Evolutionary conservation across 2,113 vertebrate genomes (phyloP).

Genomic region (Ranitomeya variabilis): DNA sequence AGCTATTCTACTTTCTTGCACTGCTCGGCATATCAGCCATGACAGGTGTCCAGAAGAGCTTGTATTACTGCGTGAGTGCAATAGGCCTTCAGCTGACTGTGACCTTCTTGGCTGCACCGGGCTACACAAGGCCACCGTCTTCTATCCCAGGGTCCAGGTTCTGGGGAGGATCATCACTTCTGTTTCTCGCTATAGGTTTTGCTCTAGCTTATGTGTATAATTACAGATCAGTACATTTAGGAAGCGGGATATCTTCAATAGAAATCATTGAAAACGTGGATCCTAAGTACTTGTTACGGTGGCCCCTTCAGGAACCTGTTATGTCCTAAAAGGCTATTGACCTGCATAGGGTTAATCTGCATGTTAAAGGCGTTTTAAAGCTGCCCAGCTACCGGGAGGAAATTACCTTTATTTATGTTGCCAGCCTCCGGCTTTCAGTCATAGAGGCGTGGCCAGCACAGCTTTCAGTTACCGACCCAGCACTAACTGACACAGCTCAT

Average conservation of each 20-base stretch:
- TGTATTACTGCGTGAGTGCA: constrained; percentile 14
- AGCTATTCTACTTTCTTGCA: constrained; percentile 16
- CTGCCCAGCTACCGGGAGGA: no score
- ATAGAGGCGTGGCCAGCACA: no score
- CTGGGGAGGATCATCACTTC: neutral
- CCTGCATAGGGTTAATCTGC: no score
- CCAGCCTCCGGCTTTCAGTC: no score
- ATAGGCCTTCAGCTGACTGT: constrained; percentile 31
- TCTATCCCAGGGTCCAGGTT: neutral
- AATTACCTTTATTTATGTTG: no score
- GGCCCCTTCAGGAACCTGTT: no score
- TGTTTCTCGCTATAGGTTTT: neutral
- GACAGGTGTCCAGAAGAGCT: constrained; percentile 41
- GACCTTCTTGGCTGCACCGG: constrained; percentile 38
- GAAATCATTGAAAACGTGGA: no score
- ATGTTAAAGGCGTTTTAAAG: no score
- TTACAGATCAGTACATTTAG: neutral
- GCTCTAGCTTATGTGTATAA: neutral
- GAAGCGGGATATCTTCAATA: neutral
- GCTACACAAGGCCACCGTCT: constrained; percentile 24
- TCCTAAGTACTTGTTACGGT: no score
- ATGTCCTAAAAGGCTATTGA: no score
- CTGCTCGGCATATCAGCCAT: constrained; percentile 33
- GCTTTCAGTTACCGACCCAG: no score
- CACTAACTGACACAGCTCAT: no score